Evolutionary conservation across 2,113 vertebrate genomes (phyloP).

Genomic region (Bubo scandiacus): DNA sequence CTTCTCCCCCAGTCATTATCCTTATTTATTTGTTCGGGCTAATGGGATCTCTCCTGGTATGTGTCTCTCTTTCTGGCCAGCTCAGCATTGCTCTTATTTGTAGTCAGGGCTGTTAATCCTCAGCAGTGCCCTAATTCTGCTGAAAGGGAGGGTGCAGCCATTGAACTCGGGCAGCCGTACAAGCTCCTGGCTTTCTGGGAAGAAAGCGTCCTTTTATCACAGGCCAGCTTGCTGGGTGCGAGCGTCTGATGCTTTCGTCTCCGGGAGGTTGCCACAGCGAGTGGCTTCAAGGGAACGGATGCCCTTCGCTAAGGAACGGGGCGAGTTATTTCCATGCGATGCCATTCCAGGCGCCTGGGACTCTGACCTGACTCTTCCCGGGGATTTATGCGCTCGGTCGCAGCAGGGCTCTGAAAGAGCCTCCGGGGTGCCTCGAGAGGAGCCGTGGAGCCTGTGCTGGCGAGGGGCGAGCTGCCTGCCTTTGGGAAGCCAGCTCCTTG

Average conservation of each 20-base stretch:
- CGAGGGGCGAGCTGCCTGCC: not conserved
- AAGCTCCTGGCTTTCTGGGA: not conserved
- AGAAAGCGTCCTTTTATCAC: not conserved
- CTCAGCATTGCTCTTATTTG: not conserved
- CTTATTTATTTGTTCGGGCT: not conserved
- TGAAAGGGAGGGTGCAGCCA: not conserved
- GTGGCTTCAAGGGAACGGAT: not conserved
- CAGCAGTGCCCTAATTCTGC: not conserved
- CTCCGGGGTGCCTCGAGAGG: not conserved
- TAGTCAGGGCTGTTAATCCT: constrained; percentile 8
- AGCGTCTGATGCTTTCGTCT: not conserved
- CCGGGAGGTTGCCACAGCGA: not conserved
- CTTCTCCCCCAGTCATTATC: not conserved
- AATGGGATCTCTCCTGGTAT: not conserved
- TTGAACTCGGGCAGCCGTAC: not conserved
- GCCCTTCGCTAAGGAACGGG: not conserved
- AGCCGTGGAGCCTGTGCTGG: not conserved
- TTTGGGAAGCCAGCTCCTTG: not conserved
- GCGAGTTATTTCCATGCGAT: not conserved
- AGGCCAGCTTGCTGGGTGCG: not conserved
- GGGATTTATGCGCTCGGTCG: not conserved
- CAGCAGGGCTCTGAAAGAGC: not conserved
- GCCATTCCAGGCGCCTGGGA: not conserved
- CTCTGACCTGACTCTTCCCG: not conserved
- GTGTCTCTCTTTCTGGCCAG: not conserved